A percentile compares a stretch with the other conserved stretches of the same genome.
Evolutionary conservation across 2,113 vertebrate species (phyloP).

Genomic region (Eurypyga helias): DNA sequence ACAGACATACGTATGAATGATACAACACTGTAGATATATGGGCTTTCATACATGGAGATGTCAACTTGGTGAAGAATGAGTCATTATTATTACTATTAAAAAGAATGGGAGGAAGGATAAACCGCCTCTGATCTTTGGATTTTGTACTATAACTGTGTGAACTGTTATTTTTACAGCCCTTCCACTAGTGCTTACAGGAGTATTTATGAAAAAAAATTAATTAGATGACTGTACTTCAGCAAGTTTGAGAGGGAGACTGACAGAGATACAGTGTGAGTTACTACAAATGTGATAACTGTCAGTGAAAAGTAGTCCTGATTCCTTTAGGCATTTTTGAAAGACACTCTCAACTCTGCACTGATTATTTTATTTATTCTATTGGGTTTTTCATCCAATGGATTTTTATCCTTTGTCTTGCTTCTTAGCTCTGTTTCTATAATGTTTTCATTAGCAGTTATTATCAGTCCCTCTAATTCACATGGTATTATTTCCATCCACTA

Average conservation of each 20-base stretch:
- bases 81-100: background rate
- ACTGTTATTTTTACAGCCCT: background rate
- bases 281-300: background rate
- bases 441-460: background rate
- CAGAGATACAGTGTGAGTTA: background rate
- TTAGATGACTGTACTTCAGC: background rate
- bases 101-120: background rate
- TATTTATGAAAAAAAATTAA: background rate
- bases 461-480: background rate
- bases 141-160: background rate
- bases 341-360: accelerated
- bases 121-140: background rate
- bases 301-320: background rate
- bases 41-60: background rate
- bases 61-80: background rate
- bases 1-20: background rate
- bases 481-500: background rate
- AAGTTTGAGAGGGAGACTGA: background rate
- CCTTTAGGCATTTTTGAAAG: background rate
- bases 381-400: accelerated
- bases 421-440: background rate
- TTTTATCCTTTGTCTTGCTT: background rate
- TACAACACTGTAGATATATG: background rate
- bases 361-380: background rate
- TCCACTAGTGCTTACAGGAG: background rate